Base-by-base conservation (phyloP, 2,888 invertebrate genomes). In the Torymus texanus region DNA sequence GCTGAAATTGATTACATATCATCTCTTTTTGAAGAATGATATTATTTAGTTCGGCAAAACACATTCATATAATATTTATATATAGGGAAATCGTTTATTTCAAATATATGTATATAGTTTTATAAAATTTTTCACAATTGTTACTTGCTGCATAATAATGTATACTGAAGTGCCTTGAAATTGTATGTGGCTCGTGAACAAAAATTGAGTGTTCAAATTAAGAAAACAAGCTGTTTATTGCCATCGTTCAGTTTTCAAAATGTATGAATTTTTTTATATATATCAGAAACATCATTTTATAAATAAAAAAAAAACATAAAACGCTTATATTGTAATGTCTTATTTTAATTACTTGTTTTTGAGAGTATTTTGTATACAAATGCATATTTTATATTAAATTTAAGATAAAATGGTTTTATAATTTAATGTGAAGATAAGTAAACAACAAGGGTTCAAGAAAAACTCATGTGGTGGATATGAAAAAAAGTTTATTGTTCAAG, bases 111-210 rank as follows among this genome's bases (percentile, higher is more conserved):
- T 81, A 79, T 24, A 81, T 78, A 81, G 16, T 74, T 76, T 75
- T 75, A 29, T 76, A 74, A 78, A 62, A 76, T 53, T 58, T 78
- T 81, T 75, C 72, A 73, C 61, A 65, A 61, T 81, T 70, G 72
- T 81, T 79, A 76, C 24, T 61, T 71, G 68, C 62, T 73, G 50
- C 75, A 76, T 81, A 66, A 70, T 78, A 66, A 61, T 78, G 76
- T 75, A 18, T 78, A 81, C 58, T 59, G 59, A 81, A 81, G 81
- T 81, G 81, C 81, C 81, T 81, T 81, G n/a, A 67, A 62, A 67
- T 76, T 16, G 18, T 66, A 75, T 65, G 74, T 79, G 81, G 79
- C 81, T 81, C 77, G 79, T 81, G 79, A 81, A 65, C 18, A 70
- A 80, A 80, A 72, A 78, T n/a, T 67, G 12, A 55, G 81, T 79